Conservation (phyloP, 2,113 vertebrate species). For the Thalassarche chlororhynchos region DNA sequence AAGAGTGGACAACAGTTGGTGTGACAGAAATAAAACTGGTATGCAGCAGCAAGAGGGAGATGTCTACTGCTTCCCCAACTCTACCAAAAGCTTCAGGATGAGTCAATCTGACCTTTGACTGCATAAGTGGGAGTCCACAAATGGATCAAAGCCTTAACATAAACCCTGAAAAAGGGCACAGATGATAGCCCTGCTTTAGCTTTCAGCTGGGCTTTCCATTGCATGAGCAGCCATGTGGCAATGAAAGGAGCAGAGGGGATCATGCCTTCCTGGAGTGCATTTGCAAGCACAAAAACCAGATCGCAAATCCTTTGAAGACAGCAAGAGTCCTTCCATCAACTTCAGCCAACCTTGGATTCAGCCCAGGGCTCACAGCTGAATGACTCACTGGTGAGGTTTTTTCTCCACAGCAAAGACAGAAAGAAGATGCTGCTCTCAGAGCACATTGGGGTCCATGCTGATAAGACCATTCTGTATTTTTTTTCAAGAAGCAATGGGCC, state of each 20-base stretch:
- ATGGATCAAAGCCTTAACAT: not conserved
- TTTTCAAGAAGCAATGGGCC: not conserved
- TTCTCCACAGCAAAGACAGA: not conserved
- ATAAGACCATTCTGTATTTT: not conserved
- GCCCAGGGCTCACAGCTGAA: not conserved
- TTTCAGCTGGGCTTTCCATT: not conserved
- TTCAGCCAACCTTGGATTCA: not conserved
- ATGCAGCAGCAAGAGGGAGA: not conserved
- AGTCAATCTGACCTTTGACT: not conserved
- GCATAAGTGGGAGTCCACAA: fast-evolving
- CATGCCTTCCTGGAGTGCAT: not conserved
- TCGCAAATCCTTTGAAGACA: not conserved
- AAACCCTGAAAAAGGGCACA: not conserved
- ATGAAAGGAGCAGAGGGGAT: not conserved
- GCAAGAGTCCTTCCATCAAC: not conserved
- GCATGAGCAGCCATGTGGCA: not conserved
- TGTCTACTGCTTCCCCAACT: not conserved
- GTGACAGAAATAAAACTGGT: not conserved
- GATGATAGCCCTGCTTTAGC: not conserved
- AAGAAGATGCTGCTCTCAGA: not conserved
- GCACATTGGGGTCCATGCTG: not conserved
- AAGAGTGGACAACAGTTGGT: not conserved
- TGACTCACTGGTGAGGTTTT: not conserved
- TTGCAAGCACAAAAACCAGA: not conserved
- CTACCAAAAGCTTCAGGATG: not conserved